These are phyloP conservation scores for Microctonus hyperodae DNA, from an alignment of 2,888 invertebrate species.

Conservation along the genomic window DNA sequence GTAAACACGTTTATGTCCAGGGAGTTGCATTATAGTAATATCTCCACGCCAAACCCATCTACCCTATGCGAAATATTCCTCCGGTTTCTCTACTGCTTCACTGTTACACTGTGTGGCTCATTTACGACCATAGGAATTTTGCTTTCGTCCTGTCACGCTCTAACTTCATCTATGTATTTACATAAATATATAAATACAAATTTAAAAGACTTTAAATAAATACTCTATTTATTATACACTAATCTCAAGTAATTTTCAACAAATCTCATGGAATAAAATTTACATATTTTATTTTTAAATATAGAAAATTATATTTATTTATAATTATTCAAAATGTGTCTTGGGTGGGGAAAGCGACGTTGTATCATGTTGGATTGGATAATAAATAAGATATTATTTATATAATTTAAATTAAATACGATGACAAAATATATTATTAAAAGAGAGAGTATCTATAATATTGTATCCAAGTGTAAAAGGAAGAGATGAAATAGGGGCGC, in stretches of 20 bases:
- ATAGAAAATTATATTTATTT: too few relatives aligned
- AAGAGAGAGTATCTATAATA: slow-evolving; percentile 6
- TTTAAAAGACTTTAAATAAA: neutral
- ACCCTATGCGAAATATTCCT: slow-evolving; percentile 47
- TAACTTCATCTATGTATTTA: neutral
- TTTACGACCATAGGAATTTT: slow-evolving; percentile 36
- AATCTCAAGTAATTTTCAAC: neutral
- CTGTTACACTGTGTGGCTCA: slow-evolving; percentile 23
- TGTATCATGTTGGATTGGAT: too few relatives aligned
- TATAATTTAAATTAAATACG: neutral
- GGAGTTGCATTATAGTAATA: slow-evolving; percentile 62
- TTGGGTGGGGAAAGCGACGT: too few relatives aligned
- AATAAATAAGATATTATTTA: too few relatives aligned
- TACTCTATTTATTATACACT: neutral
- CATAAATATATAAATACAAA: neutral
- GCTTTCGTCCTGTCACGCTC: slow-evolving; percentile 29
- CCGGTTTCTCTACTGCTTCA: slow-evolving; percentile 42
- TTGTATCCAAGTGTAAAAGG: slow-evolving; percentile 22
- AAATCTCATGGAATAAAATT: neutral
- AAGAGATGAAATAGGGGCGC: slow-evolving; percentile 39
- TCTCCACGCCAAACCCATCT: slow-evolving; percentile 46
- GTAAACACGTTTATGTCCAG: slow-evolving; percentile 63
- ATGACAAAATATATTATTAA: neutral
- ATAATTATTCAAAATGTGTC: too few relatives aligned
- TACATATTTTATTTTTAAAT: too few relatives aligned